A percentile compares a stretch with the other conserved stretches of the same genome.
Evolutionary conservation across 2,797 vertebrate genomes (phyloP).

Genomic region (Lateolabrax maculatus): DNA sequence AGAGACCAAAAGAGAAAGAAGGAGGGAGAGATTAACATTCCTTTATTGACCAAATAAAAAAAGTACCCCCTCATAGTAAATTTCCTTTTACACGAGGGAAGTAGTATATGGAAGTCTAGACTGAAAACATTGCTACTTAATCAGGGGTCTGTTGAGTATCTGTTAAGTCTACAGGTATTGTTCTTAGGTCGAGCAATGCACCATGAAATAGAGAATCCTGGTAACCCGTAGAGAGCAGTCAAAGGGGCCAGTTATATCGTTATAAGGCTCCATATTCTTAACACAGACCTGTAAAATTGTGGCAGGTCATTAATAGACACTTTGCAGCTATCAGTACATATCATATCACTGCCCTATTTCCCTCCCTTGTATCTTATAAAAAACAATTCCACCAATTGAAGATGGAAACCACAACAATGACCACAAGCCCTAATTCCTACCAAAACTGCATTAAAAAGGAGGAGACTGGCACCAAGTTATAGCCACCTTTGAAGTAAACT

Average conservation of each 20-base stretch:
- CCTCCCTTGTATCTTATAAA: not conserved
- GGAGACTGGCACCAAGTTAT: not conserved
- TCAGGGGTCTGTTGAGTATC: not conserved
- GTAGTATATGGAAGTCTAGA: conserved; percentile 8
- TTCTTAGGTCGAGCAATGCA: not conserved
- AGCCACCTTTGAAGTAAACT: conserved; percentile 1
- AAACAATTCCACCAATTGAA: not conserved
- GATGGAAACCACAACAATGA: not conserved
- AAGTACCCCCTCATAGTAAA: not conserved
- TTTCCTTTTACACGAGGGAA: conserved; percentile 17
- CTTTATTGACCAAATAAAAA: conserved; percentile 19
- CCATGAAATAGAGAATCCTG: not conserved
- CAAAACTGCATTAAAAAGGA: conserved; percentile 18
- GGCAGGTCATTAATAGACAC: not conserved
- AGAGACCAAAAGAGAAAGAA: conserved; percentile 14
- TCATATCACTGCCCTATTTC: not conserved
- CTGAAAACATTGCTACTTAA: not conserved
- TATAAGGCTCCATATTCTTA: not conserved
- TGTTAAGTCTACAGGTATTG: not conserved
- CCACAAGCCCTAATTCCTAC: not conserved
- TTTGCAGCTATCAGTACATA: not conserved
- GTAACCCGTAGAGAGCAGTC: not conserved
- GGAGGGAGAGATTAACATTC: conserved; percentile 1
- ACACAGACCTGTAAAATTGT: not conserved
- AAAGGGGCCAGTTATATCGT: not conserved